A percentile compares a stretch with the other conserved stretches of the same genome.
These are phyloP conservation scores for Geotrupes spiniger DNA, from an alignment of 2,888 invertebrate species.

Conservation along the genomic window DNA sequence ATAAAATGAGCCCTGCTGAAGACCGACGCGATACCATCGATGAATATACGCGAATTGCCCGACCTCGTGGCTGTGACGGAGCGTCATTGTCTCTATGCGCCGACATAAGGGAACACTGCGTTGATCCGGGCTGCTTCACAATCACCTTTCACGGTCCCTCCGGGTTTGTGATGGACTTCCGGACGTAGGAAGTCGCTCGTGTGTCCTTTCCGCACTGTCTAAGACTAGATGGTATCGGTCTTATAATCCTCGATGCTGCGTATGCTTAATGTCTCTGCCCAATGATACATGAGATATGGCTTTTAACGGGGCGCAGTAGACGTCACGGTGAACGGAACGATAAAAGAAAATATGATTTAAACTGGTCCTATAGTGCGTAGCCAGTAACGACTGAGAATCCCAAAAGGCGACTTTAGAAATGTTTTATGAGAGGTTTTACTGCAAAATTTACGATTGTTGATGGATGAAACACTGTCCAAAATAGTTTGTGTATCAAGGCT, in stretches of 20 bases:
- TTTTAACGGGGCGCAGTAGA: too few species aligned
- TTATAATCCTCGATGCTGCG: conserved; percentile 16
- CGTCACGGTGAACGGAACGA: too few species aligned
- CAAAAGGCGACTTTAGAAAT: too few species aligned
- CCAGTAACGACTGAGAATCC: too few species aligned
- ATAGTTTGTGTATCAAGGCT: too few species aligned
- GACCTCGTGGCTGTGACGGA: conserved; percentile 34
- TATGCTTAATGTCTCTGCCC: conserved; percentile 22
- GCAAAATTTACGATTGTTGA: too few species aligned
- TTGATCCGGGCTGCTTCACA: conserved; percentile 39
- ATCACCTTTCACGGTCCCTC: conserved; percentile 46
- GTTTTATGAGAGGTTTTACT: too few species aligned
- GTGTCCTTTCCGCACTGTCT: conserved; percentile 42
- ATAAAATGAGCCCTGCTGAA: conserved; percentile 41
- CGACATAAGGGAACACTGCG: conserved; percentile 48
- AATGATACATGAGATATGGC: too few species aligned
- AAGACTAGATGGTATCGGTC: conserved; percentile 34
- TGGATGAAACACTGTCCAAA: too few species aligned
- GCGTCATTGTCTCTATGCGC: conserved; percentile 32
- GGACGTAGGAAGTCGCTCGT: conserved; percentile 43
- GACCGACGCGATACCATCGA: conserved; percentile 47
- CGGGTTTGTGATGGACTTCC: conserved; percentile 48
- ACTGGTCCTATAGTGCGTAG: too few species aligned
- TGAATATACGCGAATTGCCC: conserved; percentile 39
- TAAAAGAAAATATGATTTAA: too few species aligned